Evolutionary conservation across 1,140 invertebrate species (phyloP).

Genomic region (Heliconius hewitsoni): DNA sequence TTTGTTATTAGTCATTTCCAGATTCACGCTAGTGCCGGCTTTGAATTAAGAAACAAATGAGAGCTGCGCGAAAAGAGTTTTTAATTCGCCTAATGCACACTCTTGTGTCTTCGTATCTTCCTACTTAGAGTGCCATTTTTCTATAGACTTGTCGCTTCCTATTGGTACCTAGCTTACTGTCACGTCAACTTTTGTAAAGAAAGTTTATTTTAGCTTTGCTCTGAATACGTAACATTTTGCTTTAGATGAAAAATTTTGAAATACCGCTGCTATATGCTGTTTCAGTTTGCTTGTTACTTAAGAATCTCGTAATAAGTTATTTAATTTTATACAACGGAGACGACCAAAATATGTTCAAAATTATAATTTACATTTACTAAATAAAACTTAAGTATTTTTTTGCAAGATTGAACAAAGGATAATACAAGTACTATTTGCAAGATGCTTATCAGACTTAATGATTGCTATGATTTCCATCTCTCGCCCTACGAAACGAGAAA

Average conservation of each 20-base stretch:
- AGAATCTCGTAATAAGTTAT: conserved; percentile 26
- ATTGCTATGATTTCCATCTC: conserved; percentile 76
- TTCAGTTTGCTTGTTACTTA: conserved; percentile 25
- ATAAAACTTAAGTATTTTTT: conserved; percentile 8
- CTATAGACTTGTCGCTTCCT: conserved; percentile 55
- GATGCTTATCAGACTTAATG: conserved; percentile 70
- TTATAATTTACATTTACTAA: not conserved
- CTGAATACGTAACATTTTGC: conserved; percentile 63
- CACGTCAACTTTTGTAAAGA: conserved; percentile 68
- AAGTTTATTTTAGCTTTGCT: conserved; percentile 66
- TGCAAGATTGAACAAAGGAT: conserved; percentile 9
- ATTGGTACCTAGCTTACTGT: conserved; percentile 48
- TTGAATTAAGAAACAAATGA: conserved; percentile 67
- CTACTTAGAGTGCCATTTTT: conserved; percentile 64
- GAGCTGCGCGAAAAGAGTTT: conserved; percentile 63
- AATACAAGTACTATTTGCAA: conserved; percentile 57
- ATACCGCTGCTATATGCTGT: conserved; percentile 21
- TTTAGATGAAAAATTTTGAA: conserved; percentile 51
- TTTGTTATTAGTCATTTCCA: conserved; percentile 54
- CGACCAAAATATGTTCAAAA: not conserved
- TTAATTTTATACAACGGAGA: conserved; percentile 24
- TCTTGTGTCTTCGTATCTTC: conserved; percentile 60
- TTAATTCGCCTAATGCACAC: conserved; percentile 78
- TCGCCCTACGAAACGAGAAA: conserved; percentile 65
- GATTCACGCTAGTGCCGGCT: conserved; percentile 52